Base-by-base conservation (phyloP, 1,140 invertebrate species). In the Drosophila triauraria region DNA sequence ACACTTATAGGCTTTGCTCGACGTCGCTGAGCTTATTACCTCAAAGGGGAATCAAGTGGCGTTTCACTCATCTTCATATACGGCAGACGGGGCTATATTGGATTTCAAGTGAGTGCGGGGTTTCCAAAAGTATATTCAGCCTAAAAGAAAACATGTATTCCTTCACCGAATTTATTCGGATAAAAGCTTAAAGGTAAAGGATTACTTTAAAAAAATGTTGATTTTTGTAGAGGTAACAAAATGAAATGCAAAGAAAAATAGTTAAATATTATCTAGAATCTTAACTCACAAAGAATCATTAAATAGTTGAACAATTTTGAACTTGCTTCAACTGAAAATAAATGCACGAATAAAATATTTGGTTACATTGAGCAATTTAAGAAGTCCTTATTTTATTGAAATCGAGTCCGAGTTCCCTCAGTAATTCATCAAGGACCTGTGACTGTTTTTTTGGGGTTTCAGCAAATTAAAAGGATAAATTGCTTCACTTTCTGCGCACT, bases 1-100 rank as follows among this genome's bases (percentile, higher is more conserved):
- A 47, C 68, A 51, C 70, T 60, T 60, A 60, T 72, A 42, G 54
- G 68, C 70, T 71, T 43, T 51, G 17, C 67, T 50, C 23, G 67
- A 72, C 53, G 43, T 17, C 17, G 20, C 27, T 67, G 38, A 38
- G 20, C 23, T 40, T 68, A 57, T 71, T 57, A 53, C 58, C 63
- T 67, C 32, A 47, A 68, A 57, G 42, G 23, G 53, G 38, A 72
- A 72, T 74, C 54, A 72, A 74, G 69, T 72, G 56, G 20, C 57
- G 44, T 35, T 48, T 48, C 46, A 38, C 47, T 47, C 64, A 63
- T 40, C 25, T n/a, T 27, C 32, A 47, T 44, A 35, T n/a, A 46
- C 40, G 20, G 25, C 53, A 32, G 32, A 17, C 38, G 20, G 8
- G 23, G 23, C 56, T 44, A 27, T 47, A 70, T 56, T 46, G 67